Evolutionary conservation across 2,888 invertebrate genomes (phyloP), one percentile per base, ranked within the genome.

Genomic region (Hydraecia micacea): DNA sequence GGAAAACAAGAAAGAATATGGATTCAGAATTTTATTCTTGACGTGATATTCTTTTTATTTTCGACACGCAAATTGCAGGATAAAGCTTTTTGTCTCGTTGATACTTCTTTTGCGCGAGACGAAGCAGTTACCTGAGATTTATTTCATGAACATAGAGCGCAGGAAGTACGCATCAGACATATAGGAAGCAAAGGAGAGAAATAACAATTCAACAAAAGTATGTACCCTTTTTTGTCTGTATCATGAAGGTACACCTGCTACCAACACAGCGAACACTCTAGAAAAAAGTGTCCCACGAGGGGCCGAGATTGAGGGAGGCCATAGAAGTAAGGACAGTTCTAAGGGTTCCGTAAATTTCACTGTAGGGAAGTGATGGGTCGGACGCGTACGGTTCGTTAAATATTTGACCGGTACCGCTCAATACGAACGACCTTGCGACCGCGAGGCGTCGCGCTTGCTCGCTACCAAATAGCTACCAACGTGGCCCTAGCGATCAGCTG

Each of bases 331-430:
- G 77, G 76, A 67, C 62, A 72, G 66, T 84, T 82, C 62, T 84
- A 79, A 74, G 72, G 78, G 77, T 80, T 82, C 75, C 66, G 39
- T 84, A 76, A 85, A 86, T 84, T 88, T 86, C 75, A 87, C 75
- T 81, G 84, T 83, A 84, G 84, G 81, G 81, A 88, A 90, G 85
- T 86, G 79, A 86, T 87, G 83, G 79, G 84, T 79, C 75, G 88
- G 79, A 89, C 88, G 81, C 85, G 87, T 90, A 89, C 84, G 86
- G 87, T 91, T 91, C 87, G 92, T 92, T 92, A 92, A 94, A 94
- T 93, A 94, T 94, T 95, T 92, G 93, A 92, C 92, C 90, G 89
- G 89, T 88, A 86, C 92, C 94, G 95, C 92, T 95, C 94, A 92
- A 94, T 95, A 95, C 92, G 85, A 90, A 88, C 91, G 95, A 94